These are phyloP conservation scores for Amia ocellicauda DNA, from an alignment of 2,113 vertebrate species.

Conservation along the genomic window DNA sequence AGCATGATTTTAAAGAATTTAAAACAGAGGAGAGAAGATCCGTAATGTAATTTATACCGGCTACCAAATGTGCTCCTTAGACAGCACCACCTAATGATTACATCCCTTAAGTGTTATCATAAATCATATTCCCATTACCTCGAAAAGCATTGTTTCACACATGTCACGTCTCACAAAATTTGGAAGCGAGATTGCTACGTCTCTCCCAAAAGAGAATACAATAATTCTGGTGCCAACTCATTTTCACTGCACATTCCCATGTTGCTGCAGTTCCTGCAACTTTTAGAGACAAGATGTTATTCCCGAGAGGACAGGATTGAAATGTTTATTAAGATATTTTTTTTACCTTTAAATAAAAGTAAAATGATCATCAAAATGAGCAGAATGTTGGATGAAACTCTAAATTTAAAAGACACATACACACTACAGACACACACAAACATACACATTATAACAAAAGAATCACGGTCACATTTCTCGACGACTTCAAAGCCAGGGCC, in stretches of 20 bases:
- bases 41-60: background rate
- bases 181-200: constrained; percentile 15
- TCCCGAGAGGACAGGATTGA: background rate
- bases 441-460: no score
- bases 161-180: constrained; percentile 19
- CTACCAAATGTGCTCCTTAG: constrained; percentile 38
- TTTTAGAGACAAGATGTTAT: background rate
- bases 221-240: background rate
- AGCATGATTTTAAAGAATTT: no score
- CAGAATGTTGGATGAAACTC: no score
- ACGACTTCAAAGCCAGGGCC: constrained; percentile 37
- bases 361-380: no score
- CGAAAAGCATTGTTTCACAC: constrained; percentile 30
- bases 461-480: constrained; percentile 20
- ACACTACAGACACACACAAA: no score
- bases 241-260: background rate
- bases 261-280: background rate
- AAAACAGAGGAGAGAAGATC: no score
- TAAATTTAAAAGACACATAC: no score
- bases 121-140: constrained; percentile 30
- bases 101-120: constrained; percentile 33
- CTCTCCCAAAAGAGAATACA: constrained; percentile 22
- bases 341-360: no score
- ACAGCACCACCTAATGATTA: constrained; percentile 32
- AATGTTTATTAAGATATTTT: background rate